Conservation (phyloP, 2,797 vertebrate species). For the Helicolenus hilgendorfi region DNA sequence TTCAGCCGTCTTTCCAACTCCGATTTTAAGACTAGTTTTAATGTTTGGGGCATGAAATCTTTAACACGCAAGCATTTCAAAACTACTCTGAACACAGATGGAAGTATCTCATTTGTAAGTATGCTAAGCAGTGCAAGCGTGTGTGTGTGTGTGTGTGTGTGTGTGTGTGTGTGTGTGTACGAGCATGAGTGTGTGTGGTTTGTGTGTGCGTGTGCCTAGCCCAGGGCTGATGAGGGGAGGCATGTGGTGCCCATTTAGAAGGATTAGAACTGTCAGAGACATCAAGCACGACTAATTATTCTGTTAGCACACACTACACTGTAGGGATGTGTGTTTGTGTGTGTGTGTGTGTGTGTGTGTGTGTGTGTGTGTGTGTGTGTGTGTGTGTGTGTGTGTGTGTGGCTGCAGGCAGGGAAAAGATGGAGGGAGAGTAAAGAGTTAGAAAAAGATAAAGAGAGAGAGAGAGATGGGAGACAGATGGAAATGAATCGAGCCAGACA, state of each 20-base stretch:
- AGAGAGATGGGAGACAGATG: slow-evolving; percentile 65
- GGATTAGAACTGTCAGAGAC: slow-evolving; percentile 91
- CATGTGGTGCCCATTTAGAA: slow-evolving; percentile 91
- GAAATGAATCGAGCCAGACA: slow-evolving; percentile 66
- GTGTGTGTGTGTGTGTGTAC: background rate
- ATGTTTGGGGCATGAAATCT: background rate
- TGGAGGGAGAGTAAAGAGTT: slow-evolving; percentile 40
- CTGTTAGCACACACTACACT: slow-evolving; percentile 83
- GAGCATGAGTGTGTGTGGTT: slow-evolving; percentile 30
- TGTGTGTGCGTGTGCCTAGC: slow-evolving; percentile 60
- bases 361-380: background rate
- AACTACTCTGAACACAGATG: slow-evolving; percentile 32
- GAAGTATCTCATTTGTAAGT: slow-evolving; percentile 24
- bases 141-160: slow-evolving; percentile 42
- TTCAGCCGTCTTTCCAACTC: background rate
- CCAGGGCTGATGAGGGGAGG: slow-evolving; percentile 84
- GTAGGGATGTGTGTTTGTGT: slow-evolving; percentile 47
- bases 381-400: slow-evolving; percentile 6
- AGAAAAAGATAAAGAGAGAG: slow-evolving; percentile 44
- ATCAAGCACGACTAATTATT: slow-evolving; percentile 91
- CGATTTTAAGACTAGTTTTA: background rate
- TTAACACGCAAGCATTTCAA: background rate
- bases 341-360: slow-evolving; percentile 23
- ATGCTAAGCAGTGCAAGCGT: background rate
- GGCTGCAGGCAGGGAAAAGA: slow-evolving; percentile 48